Evolutionary conservation across 1,140 invertebrate species (phyloP), one percentile per base, ranked within the genome.

Genomic region (Microplitis demolitor): DNA sequence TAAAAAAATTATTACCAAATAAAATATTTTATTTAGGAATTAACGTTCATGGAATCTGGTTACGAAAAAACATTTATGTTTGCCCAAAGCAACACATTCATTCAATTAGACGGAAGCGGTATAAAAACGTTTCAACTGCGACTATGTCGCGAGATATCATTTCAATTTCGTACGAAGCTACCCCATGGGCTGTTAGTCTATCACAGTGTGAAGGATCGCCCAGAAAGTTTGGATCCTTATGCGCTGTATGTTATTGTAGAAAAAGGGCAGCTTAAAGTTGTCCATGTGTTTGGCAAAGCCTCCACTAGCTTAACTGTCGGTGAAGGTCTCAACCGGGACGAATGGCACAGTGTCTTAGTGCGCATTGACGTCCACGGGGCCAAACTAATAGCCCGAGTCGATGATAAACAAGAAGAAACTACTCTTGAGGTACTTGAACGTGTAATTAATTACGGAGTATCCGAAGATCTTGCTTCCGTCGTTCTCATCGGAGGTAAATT

Each of bases 231-330:
- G 11, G 91, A 92, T 77, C 94, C 94, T 9, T 95, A 96, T 80
- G 95, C 95, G 69, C 88, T 96, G 24, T 96, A 96, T 84, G 93
- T 96, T 45, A 96, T 95, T 78, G 93, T 96, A 33, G 94, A 96
- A 81, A 95, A 96, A 82, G 95, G 95, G 33, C 93, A 95, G 84
- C 83, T 96, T 11, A 95, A 96, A 88, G 93, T 96, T 61, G 94
- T 96, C n/a, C 94, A 96, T 82, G 93, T 96, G 16, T 95, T 95
- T 85, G 94, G 94, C 2, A 94, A 95, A 83, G 91, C 93, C 83
- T 91, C 93, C 60, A 95, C 94, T 4, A 95, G 93, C 71, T 74
- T 96, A 51, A 95, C 93, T 3, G 93, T 96, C n/a, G 95, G 95
- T 45, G 91, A 95, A 84, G 95, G 94, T 11, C 86, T 97, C 31